Evolutionary conservation across 23 tunicate species (phyloP).

Genomic region (Diplosoma virens): DNA sequence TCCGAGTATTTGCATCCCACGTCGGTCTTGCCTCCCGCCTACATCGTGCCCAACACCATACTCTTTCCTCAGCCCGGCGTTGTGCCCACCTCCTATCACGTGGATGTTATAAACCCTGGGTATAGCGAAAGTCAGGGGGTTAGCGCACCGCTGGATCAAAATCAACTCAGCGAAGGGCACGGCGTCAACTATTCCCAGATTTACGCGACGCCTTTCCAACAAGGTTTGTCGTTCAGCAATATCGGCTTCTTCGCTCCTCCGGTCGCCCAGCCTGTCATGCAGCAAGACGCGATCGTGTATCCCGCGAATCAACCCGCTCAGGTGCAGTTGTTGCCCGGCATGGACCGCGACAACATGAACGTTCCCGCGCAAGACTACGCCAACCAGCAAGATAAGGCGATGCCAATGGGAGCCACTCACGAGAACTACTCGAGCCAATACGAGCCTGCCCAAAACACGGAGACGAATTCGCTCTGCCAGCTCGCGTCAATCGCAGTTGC

Average conservation of each 20-base stretch:
- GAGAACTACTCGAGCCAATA: slow-evolving; percentile 18
- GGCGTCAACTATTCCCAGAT: slow-evolving; percentile 5
- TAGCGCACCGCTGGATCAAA: not conserved
- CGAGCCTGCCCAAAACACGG: slow-evolving; percentile 5
- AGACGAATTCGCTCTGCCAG: slow-evolving; percentile 50
- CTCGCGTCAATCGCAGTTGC: slow-evolving; percentile 78
- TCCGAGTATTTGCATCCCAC: slow-evolving; percentile 34
- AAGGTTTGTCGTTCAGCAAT: slow-evolving; percentile 15
- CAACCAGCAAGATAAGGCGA: not conserved
- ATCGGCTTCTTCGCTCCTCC: not conserved
- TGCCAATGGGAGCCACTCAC: not conserved
- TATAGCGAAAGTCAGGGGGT: slow-evolving; percentile 10
- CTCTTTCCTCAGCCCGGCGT: slow-evolving; percentile 39
- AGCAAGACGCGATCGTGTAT: slow-evolving; percentile 1
- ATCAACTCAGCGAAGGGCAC: not conserved
- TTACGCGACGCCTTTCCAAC: slow-evolving; percentile 34
- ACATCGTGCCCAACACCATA: slow-evolving; percentile 37
- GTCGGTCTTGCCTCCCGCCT: slow-evolving; percentile 23
- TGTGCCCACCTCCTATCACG: not conserved
- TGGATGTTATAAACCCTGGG: slow-evolving; percentile 5
- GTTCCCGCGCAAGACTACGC: not conserved
- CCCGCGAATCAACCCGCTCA: not conserved
- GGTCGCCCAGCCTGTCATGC: not conserved
- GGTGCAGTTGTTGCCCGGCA: not conserved
- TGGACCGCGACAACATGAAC: not conserved